These are phyloP conservation scores for Flabesymbios commensalis DNA, from an alignment of 2,888 invertebrate genomes.

Conservation along the genomic window DNA sequence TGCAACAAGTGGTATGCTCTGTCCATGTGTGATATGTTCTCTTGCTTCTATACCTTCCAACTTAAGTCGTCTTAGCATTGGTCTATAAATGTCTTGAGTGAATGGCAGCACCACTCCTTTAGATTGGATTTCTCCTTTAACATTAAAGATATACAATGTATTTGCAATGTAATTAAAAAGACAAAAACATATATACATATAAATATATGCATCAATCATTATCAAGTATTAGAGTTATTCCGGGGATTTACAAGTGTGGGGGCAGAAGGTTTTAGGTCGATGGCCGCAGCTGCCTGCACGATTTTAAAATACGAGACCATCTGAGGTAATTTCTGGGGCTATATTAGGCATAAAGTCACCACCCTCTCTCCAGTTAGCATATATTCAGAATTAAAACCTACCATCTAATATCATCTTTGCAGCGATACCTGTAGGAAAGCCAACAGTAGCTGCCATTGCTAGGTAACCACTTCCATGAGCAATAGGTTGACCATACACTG, in stretches of 20 bases:
- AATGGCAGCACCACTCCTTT: constrained; percentile 92
- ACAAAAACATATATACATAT: no score
- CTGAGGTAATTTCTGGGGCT: no score
- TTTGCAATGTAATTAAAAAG: not conserved
- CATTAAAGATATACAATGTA: not conserved
- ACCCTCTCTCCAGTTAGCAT: no score
- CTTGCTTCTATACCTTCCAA: constrained; percentile 74
- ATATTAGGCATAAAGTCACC: no score
- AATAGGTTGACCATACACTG: constrained; percentile 80
- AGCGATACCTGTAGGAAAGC: constrained; percentile 92
- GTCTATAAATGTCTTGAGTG: constrained; percentile 84
- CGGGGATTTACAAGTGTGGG: no score
- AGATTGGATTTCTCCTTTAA: constrained; percentile 89
- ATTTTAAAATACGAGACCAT: no score
- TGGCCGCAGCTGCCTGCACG: no score
- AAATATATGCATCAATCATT: no score
- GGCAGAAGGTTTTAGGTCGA: no score
- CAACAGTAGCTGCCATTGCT: constrained; percentile 94
- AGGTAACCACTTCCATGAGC: constrained; percentile 84
- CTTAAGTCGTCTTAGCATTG: constrained; percentile 84
- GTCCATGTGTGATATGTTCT: constrained; percentile 12
- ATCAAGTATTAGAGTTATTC: no score
- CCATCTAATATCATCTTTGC: constrained; percentile 97
- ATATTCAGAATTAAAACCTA: no score
- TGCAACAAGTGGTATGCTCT: not conserved